A percentile compares a stretch with the other conserved stretches of the same genome.
phyloP scores from a whole-genome alignment of 2,888 invertebrate species.

The Abrostola triplasia region DNA sequence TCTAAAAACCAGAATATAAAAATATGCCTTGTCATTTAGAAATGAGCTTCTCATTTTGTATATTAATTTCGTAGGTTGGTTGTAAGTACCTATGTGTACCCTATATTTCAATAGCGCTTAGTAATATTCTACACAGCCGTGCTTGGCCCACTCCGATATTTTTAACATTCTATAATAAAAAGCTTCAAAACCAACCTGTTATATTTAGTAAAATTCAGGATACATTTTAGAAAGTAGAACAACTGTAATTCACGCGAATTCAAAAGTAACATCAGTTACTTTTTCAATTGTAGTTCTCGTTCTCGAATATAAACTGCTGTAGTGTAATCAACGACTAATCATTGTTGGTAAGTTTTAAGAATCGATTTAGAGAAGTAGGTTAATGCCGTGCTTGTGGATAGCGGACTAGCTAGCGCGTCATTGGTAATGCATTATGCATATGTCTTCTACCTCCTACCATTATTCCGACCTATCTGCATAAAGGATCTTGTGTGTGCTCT shows the following conservation, averaged over 20 bases:
- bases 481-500: constrained; percentile 12
- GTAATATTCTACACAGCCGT: background rate
- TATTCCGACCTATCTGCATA: constrained; percentile 22
- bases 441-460: constrained; percentile 30
- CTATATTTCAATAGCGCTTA: background rate
- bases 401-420: constrained; percentile 41
- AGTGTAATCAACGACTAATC: background rate
- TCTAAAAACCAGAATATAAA: constrained; percentile 28
- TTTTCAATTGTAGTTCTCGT: background rate
- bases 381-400: constrained; percentile 40
- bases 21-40: constrained; percentile 21
- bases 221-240: too few species aligned
- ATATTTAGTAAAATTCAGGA: too few species aligned
- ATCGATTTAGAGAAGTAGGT: constrained; percentile 31
- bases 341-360: constrained; percentile 26
- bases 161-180: too few species aligned
- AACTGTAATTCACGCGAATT: too few species aligned
- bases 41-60: constrained; percentile 14
- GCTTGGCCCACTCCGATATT: background rate
- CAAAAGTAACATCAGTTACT: too few species aligned
- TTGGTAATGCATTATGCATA: constrained; percentile 47
- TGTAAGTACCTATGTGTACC: too few species aligned
- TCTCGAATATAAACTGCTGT: background rate
- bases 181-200: too few species aligned
- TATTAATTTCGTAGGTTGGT: background rate